A percentile compares a stretch with the other conserved stretches of the same genome.
These are phyloP conservation scores for Venusia cambrica DNA, from an alignment of 2,888 invertebrate genomes.

Conservation along the genomic window DNA sequence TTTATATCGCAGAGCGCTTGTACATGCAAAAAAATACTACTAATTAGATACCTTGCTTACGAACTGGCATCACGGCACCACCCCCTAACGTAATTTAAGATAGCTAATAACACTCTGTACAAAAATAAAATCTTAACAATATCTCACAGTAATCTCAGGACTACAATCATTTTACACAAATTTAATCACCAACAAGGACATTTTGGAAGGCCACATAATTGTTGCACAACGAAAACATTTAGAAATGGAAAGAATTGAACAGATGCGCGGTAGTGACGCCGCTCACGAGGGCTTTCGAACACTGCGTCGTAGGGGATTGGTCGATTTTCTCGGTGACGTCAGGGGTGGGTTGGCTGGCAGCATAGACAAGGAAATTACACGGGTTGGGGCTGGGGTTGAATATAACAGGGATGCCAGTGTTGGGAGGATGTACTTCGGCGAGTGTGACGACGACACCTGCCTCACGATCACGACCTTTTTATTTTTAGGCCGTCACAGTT, in stretches of 20 bases:
- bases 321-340: conserved; percentile 83
- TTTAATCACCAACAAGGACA: conserved; percentile 59
- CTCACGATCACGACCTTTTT: too few relatives aligned
- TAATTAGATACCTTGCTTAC: conserved; percentile 84
- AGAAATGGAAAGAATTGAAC: conserved; percentile 55
- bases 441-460: too few relatives aligned
- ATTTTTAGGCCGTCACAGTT: too few relatives aligned
- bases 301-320: conserved; percentile 81
- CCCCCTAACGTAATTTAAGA: conserved; percentile 71
- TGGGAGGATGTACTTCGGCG: too few relatives aligned
- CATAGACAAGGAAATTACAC: conserved; percentile 68
- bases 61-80: conserved; percentile 85
- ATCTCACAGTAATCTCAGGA: conserved; percentile 53
- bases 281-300: conserved; percentile 66
- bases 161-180: conserved; percentile 61
- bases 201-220: conserved; percentile 58
- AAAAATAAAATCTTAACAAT: conserved; percentile 58
- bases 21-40: too few relatives aligned
- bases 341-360: conserved; percentile 77
- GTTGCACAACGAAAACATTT: conserved; percentile 72
- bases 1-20: too few relatives aligned
- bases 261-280: conserved; percentile 63
- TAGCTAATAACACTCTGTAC: conserved; percentile 56
- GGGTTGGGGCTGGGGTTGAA: conserved; percentile 56
- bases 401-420: conserved; percentile 34